phyloP scores from a whole-genome alignment of 2,113 vertebrate species.

The Megalops atlanticus region DNA sequence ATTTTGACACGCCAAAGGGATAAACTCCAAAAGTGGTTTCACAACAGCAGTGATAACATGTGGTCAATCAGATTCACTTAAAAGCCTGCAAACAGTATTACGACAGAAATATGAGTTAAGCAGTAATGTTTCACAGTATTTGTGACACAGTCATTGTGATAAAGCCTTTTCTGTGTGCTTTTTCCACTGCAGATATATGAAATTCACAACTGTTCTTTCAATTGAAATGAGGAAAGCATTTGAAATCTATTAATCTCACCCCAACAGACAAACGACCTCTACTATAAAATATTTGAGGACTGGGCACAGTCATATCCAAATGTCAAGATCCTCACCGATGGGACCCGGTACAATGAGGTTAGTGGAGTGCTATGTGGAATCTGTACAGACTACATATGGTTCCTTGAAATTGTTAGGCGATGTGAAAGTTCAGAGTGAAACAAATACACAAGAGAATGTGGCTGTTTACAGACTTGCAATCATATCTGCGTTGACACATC shows the following conservation, averaged over 20 bases:
- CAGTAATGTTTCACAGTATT: not conserved
- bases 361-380: slow-evolving; percentile 2
- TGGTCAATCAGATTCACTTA: too few relatives aligned
- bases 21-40: not conserved
- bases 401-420: not conserved
- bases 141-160: too few relatives aligned
- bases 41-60: not conserved
- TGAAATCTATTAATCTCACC: slow-evolving; percentile 18
- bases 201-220: not conserved
- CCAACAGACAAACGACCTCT: slow-evolving; percentile 71
- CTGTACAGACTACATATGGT: not conserved
- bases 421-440: not conserved
- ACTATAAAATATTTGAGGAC: slow-evolving; percentile 64
- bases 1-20: not conserved
- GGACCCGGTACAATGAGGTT: slow-evolving; percentile 73
- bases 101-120: not conserved
- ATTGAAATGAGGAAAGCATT: not conserved
- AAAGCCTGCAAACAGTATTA: not conserved
- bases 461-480: not conserved
- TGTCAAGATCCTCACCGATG: slow-evolving; percentile 70
- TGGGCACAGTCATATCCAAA: slow-evolving; percentile 68
- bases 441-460: not conserved
- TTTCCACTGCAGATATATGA: not conserved
- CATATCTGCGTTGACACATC: too few relatives aligned
- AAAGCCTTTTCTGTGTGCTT: too few relatives aligned